phyloP scores from a whole-genome alignment of 2,797 vertebrate species.

The Alca torda region DNA sequence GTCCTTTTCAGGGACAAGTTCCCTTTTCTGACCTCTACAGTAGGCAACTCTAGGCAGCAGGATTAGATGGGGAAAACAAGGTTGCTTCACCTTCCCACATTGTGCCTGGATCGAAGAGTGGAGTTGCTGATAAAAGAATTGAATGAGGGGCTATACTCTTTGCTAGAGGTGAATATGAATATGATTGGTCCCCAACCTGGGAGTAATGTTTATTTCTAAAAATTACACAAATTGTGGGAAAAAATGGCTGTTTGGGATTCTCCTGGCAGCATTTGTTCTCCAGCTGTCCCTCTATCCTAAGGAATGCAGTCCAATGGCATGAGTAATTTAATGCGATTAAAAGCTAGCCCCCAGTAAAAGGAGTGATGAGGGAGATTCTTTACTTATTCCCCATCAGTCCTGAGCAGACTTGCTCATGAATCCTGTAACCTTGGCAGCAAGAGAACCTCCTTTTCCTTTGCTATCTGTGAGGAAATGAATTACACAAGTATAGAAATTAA shows the following conservation, averaged over 20 bases:
- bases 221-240: background rate
- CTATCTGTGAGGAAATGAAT: slow-evolving; percentile 55
- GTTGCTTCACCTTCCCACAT: background rate
- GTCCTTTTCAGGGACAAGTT: background rate
- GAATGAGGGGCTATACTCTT: background rate
- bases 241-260: background rate
- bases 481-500: slow-evolving; percentile 49
- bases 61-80: background rate
- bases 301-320: background rate
- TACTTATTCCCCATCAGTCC: slow-evolving; percentile 23
- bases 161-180: background rate
- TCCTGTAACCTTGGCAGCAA: slow-evolving; percentile 56
- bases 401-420: slow-evolving; percentile 30
- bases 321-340: background rate
- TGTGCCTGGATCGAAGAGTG: fast-evolving
- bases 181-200: background rate
- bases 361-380: slow-evolving; percentile 20
- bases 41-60: background rate
- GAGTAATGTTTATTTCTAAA: background rate
- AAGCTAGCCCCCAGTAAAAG: background rate
- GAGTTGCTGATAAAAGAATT: background rate
- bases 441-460: slow-evolving; percentile 36
- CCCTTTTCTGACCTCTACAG: background rate
- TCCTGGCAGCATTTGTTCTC: background rate
- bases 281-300: background rate